Evolutionary conservation across 2,888 invertebrate species (phyloP).

Genomic region (Loripinus fragilis): DNA sequence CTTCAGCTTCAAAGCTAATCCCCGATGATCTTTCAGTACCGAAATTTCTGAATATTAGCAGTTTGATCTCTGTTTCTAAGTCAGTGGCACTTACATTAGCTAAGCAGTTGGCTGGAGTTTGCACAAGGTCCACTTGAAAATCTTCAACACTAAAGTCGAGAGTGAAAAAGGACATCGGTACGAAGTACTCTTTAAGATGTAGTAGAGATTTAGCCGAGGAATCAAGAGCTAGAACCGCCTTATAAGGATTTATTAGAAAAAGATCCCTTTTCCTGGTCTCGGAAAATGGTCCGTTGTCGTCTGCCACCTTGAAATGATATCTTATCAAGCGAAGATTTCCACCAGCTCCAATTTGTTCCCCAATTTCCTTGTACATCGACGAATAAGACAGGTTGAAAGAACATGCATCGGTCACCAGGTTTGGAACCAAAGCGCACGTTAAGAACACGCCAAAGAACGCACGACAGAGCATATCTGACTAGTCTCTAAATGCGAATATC

Average conservation of each 20-base stretch:
- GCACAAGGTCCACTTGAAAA: constrained; percentile 25
- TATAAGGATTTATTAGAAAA: background rate
- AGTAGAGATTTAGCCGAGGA: constrained; percentile 35
- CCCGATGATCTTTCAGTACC: constrained; percentile 7
- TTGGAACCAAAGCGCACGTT: too few species aligned
- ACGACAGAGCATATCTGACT: too few species aligned
- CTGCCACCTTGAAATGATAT: background rate
- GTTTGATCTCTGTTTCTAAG: constrained; percentile 25
- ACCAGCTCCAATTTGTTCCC: too few species aligned
- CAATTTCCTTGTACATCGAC: too few species aligned
- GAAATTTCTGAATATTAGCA: constrained; percentile 39
- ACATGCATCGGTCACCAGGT: too few species aligned
- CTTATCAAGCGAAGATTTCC: too few species aligned
- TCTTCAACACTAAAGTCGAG: constrained; percentile 39
- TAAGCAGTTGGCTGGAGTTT: constrained; percentile 40
- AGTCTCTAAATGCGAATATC: too few species aligned
- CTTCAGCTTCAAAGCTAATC: constrained; percentile 8
- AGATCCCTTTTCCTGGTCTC: background rate
- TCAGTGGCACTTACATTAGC: background rate
- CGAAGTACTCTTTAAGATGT: constrained; percentile 41
- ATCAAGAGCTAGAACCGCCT: background rate
- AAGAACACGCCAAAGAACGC: too few species aligned
- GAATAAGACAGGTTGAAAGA: too few species aligned
- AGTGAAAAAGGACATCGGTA: constrained; percentile 47
- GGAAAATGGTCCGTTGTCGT: background rate